Percentiles rank a stretch among this genome's conserved stretches.
Conservation (phyloP, 2,888 invertebrate genomes). For the Pollenia labialis region DNA sequence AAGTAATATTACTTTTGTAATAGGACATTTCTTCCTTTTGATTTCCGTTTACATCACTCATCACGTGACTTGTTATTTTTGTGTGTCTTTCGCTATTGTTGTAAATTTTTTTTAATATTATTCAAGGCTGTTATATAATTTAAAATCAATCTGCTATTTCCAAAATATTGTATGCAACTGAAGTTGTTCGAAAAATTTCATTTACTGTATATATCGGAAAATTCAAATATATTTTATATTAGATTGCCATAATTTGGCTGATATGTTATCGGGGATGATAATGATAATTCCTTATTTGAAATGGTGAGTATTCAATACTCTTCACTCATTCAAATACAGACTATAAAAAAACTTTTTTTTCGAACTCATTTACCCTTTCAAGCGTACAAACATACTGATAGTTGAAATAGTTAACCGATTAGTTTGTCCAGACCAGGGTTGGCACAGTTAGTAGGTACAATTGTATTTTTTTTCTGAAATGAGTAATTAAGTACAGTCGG, state of each 20-base stretch:
- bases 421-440: neutral
- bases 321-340: neutral
- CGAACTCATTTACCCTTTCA: neutral
- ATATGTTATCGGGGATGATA: slow-evolving; percentile 59
- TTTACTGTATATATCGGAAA: slow-evolving; percentile 62
- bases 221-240: slow-evolving; percentile 42
- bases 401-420: neutral
- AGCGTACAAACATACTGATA: neutral
- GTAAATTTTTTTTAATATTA: neutral
- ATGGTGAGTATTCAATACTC: slow-evolving; percentile 1
- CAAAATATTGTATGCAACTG: slow-evolving; percentile 60
- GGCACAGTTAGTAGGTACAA: too few species aligned
- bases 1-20: slow-evolving; percentile 73
- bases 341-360: neutral
- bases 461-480: too few species aligned
- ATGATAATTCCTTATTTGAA: slow-evolving; percentile 38
- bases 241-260: slow-evolving; percentile 47
- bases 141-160: slow-evolving; percentile 45
- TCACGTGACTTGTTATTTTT: slow-evolving; percentile 42
- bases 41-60: slow-evolving; percentile 50
- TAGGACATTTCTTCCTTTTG: slow-evolving; percentile 73
- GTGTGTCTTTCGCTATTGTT: neutral
- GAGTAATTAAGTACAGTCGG: too few species aligned
- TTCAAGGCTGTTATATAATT: slow-evolving; percentile 23
- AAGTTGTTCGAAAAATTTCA: slow-evolving; percentile 32